Evolutionary conservation across 2,113 vertebrate genomes (phyloP), one percentile per base, ranked within the genome.

Genomic region (Gobius niger): DNA sequence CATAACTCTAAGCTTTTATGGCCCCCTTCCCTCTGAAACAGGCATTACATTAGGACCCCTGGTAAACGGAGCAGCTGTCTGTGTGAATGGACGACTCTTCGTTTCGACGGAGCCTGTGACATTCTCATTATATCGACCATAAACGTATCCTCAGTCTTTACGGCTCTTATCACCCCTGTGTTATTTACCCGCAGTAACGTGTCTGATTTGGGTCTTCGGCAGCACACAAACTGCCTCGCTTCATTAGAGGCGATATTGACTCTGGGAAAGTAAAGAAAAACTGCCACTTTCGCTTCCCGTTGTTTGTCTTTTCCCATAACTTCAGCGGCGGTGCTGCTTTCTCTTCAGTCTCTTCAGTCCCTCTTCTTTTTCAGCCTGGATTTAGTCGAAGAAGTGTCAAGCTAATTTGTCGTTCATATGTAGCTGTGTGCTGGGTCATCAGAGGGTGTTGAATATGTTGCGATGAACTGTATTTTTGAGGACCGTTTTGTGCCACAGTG

Each of bases 211-310:
- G 63, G 61, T 57, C 47, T n/a, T 10, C 46, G 44, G 52, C 40
- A 44, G 54, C 5, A 70, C 59, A 59, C 47, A 59, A 65, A 57
- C 24, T 9, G 53, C 52, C 15, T 50, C 44, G 49, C 42, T 51
- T 15, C 10, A 67, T 50, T 40, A 1, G 7, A 70, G 68, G 47
- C 41, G 68, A 77, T 68, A 76, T 81, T 77, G 62, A 65, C 56
- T 16, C 44, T 44, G 50, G 53, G 65, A 7, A 13, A 1, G 11
- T 41, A 57, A 52, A 40, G 3, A 50, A 46, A n/a, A 54, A 10
- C 40, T 47, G 24, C 34, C 15, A 54, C 7, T 44, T 51, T 52
- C 12, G 24, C 24, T 40, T 13, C 15, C 3, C 13, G 14, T 50
- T 51, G 49, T 51, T 46, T 46, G 44, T 9, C 44, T 46, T 46